A percentile compares a stretch with the other conserved stretches of the same genome.
Evolutionary conservation across 2,797 vertebrate species (phyloP).

Genomic region (Tadarida brasiliensis): DNA sequence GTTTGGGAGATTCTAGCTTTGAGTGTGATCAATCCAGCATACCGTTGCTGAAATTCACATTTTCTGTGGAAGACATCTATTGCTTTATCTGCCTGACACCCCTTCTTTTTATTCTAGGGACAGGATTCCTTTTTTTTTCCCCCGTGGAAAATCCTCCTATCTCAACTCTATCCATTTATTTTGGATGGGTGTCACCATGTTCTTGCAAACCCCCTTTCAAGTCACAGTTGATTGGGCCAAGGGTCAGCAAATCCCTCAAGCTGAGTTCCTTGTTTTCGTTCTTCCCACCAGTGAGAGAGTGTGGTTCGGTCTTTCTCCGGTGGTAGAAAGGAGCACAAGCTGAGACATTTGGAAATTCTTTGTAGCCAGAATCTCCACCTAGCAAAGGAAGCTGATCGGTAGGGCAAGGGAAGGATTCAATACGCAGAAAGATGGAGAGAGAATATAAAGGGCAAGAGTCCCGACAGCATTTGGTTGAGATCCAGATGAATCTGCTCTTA

Average conservation of each 20-base stretch:
- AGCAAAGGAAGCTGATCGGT: not conserved
- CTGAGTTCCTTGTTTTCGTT: not conserved
- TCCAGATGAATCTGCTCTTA: not conserved
- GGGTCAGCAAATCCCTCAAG: not conserved
- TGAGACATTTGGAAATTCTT: conserved; percentile 8
- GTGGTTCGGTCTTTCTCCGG: not conserved
- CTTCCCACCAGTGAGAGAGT: not conserved
- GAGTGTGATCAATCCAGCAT: not conserved
- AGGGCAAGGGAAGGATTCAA: not conserved
- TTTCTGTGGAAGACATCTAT: not conserved
- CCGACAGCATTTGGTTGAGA: not conserved
- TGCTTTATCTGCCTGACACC: not conserved
- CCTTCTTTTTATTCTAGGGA: conserved; percentile 3
- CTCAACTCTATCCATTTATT: not conserved
- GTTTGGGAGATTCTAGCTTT: not conserved
- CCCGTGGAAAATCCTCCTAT: not conserved
- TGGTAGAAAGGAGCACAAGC: not conserved
- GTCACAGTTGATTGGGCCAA: not conserved
- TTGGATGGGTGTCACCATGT: not conserved
- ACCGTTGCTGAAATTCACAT: not conserved
- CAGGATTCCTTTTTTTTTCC: not conserved
- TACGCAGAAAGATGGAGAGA: not conserved
- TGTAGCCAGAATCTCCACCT: not conserved
- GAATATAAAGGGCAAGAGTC: not conserved
- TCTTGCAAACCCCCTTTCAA: not conserved